Conservation (phyloP, 2,888 invertebrate species). For the Globia sparganii region DNA sequence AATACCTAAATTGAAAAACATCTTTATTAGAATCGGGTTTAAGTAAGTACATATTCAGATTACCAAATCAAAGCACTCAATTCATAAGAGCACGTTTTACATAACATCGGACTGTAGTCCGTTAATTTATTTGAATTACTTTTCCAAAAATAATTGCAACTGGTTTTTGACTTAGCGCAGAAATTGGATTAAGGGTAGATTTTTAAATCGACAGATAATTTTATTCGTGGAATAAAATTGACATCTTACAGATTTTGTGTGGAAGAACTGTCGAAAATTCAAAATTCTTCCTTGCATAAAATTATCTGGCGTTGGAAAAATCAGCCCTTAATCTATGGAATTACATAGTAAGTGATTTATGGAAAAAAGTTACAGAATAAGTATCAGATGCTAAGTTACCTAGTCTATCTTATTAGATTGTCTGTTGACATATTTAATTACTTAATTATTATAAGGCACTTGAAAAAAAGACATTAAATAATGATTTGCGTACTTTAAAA, state of each 20-base stretch:
- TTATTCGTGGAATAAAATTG: too few relatives aligned
- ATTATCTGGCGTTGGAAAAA: too few relatives aligned
- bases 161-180: neutral
- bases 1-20: neutral
- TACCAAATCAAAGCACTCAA: too few relatives aligned
- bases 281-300: too few relatives aligned
- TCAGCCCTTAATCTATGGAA: neutral
- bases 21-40: too few relatives aligned
- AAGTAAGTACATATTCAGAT: too few relatives aligned
- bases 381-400: neutral
- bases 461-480: neutral
- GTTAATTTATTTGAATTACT: neutral
- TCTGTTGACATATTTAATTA: neutral
- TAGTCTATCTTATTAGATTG: neutral
- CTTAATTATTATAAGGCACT: neutral
- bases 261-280: too few relatives aligned
- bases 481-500: neutral
- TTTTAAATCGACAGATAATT: too few relatives aligned
- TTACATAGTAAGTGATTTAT: neutral
- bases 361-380: neutral
- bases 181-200: neutral
- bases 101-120: neutral
- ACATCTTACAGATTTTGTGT: too few relatives aligned
- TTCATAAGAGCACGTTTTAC: neutral
- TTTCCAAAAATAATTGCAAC: neutral